Conservation (phyloP, 2,113 vertebrate species). For the Naja naja region DNA sequence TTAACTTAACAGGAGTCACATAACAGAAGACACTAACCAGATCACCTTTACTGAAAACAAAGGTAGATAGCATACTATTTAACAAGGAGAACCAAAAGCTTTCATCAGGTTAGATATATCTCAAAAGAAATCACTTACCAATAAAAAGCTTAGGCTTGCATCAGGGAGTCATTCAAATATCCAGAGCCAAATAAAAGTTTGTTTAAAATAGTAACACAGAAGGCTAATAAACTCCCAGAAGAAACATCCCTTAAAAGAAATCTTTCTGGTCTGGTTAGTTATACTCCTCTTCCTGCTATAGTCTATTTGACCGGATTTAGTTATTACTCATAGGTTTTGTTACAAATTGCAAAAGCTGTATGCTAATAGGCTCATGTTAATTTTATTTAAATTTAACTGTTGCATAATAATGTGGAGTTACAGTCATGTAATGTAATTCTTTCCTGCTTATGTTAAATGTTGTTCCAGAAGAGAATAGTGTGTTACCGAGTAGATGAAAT, state of each 20-base stretch:
- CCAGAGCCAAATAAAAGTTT: background rate
- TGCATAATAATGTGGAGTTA: background rate
- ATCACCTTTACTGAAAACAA: background rate
- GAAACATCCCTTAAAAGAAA: background rate
- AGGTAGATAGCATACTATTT: background rate
- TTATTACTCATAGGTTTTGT: background rate
- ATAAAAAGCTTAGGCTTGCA: background rate
- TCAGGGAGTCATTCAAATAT: background rate
- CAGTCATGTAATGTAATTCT: background rate
- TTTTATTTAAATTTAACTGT: background rate
- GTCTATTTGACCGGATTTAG: background rate
- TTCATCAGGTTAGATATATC: background rate
- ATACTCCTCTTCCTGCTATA: background rate
- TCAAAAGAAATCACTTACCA: background rate
- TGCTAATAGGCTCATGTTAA: background rate
- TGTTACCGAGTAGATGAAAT: background rate
- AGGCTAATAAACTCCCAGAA: background rate
- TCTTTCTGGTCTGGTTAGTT: slow-evolving; percentile 6
- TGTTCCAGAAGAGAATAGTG: background rate
- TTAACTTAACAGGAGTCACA: background rate
- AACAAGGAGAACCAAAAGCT: background rate
- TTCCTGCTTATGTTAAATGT: background rate
- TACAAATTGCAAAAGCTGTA: background rate
- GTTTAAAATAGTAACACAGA: background rate
- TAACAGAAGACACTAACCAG: background rate